phyloP scores from a whole-genome alignment of 1,140 invertebrate species.

The Lepidurus couesii region DNA sequence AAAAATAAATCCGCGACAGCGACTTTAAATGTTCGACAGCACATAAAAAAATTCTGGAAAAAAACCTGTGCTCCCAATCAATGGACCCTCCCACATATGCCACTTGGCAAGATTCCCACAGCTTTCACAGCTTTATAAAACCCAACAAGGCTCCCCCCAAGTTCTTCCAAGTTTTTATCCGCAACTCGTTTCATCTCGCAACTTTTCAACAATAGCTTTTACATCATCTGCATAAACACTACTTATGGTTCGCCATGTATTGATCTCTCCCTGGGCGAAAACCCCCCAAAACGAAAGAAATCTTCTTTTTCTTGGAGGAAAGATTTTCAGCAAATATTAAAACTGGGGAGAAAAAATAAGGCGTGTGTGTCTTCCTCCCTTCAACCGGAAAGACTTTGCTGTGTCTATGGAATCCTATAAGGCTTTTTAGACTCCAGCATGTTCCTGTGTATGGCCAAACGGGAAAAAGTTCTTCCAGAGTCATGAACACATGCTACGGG shows the following conservation, averaged over 20 bases:
- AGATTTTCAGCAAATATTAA: neutral
- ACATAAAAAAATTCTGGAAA: no score
- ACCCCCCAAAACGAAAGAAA: neutral
- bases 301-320: neutral
- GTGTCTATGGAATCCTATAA: constrained; percentile 10
- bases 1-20: no score
- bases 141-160: no score
- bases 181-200: neutral
- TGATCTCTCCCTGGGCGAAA: neutral
- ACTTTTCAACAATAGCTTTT: neutral
- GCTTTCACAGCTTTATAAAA: neutral
- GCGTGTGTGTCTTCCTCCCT: neutral
- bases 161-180: neutral
- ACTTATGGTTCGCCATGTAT: neutral
- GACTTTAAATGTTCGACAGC: no score
- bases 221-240: neutral
- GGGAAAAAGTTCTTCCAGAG: neutral
- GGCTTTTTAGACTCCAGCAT: neutral
- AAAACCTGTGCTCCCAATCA: neutral
- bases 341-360: neutral
- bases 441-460: neutral
- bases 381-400: constrained; percentile 9
- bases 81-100: neutral
- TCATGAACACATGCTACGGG: neutral
- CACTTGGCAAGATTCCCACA: constrained; percentile 2